Percentiles rank a stretch among this genome's conserved stretches.
These are phyloP conservation scores for Melieria omissa DNA, from an alignment of 2,888 invertebrate genomes.

Conservation along the genomic window DNA sequence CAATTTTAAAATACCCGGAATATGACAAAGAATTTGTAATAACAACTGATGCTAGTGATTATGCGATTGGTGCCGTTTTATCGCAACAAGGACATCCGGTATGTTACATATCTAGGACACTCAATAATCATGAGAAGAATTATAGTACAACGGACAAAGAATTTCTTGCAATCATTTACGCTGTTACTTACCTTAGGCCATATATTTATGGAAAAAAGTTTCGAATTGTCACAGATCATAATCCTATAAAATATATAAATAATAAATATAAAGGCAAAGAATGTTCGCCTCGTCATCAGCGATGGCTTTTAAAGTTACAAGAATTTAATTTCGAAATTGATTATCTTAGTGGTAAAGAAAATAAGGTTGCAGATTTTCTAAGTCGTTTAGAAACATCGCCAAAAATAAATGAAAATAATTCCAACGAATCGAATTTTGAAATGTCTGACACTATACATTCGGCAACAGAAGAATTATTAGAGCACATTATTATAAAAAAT, in stretches of 20 bases:
- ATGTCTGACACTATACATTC: too few species aligned
- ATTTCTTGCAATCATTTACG: not conserved
- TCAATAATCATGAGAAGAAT: slow-evolving; percentile 26
- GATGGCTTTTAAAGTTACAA: slow-evolving; percentile 29
- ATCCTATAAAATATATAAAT: slow-evolving; percentile 31
- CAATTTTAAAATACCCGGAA: slow-evolving; percentile 26
- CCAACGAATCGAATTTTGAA: slow-evolving; percentile 16
- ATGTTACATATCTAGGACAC: slow-evolving; percentile 30
- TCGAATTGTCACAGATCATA: slow-evolving; percentile 2
- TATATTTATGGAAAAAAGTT: slow-evolving; percentile 8
- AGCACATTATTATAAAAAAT: slow-evolving; percentile 31
- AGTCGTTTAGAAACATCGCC: slow-evolving; percentile 23
- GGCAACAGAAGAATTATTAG: slow-evolving; percentile 32
- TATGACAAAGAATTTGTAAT: slow-evolving; percentile 30
- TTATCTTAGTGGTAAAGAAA: slow-evolving; percentile 10
- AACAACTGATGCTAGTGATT: slow-evolving; percentile 31
- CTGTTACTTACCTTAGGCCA: too few species aligned
- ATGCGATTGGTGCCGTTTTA: slow-evolving; percentile 28
- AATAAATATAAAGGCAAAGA: slow-evolving; percentile 32
- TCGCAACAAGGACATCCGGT: slow-evolving; percentile 32
- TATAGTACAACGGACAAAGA: slow-evolving; percentile 1
- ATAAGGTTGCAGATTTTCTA: slow-evolving; percentile 14
- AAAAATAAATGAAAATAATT: slow-evolving; percentile 16
- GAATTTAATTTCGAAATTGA: slow-evolving; percentile 6
- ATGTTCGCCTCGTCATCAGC: slow-evolving; percentile 21